Evolutionary conservation across 2,113 vertebrate species (phyloP), one percentile per base, ranked within the genome.

Genomic region (Isichthys henryi): DNA sequence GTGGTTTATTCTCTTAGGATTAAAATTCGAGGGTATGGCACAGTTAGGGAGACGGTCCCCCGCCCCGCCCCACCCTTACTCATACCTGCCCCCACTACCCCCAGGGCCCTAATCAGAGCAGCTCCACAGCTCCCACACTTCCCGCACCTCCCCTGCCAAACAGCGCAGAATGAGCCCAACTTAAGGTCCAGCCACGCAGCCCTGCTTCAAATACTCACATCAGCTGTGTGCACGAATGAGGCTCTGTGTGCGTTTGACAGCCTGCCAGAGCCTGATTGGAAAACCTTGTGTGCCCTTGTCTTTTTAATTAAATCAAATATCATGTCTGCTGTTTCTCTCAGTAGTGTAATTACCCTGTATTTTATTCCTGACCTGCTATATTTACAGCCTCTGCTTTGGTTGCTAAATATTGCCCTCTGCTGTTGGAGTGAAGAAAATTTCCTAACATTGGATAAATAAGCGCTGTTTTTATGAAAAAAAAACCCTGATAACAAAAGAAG

Each of bases 91-190:
- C 87, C 31, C 43, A 77, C 39, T 74, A 83, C 83, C 87, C 86
- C 90, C 87, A 77, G n/a, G 23, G 48, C 27, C 93, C 91, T 92
- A 92, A 91, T 90, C 52, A 80, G 89, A 85, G 83, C 46, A 43
- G 3, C n/a, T 46, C 48, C 46, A n/a, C 48, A 13, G 83, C n/a
- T n/a, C n/a, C n/a, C n/a, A n/a, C 23, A 50, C 48, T 93, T 95
- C 93, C 95, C 90, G 23, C 46, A 49, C 11, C 93, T 93, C 93
- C 95, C 90, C 92, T 89, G 90, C 90, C 90, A 94, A 96, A 95
- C 95, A 19, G 92, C 94, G 94, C 89, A 91, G 95, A 96, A 96
- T 95, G 94, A 96, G 95, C 94, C 90, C 95, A 96, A 95, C 96
- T 92, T 86, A 95, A 95, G 95, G 94, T 94, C 94, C 66, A 92